Percentiles rank a stretch among this genome's conserved stretches.
Evolutionary conservation across 2,113 vertebrate genomes (phyloP).

Genomic region (Turnix velox): DNA sequence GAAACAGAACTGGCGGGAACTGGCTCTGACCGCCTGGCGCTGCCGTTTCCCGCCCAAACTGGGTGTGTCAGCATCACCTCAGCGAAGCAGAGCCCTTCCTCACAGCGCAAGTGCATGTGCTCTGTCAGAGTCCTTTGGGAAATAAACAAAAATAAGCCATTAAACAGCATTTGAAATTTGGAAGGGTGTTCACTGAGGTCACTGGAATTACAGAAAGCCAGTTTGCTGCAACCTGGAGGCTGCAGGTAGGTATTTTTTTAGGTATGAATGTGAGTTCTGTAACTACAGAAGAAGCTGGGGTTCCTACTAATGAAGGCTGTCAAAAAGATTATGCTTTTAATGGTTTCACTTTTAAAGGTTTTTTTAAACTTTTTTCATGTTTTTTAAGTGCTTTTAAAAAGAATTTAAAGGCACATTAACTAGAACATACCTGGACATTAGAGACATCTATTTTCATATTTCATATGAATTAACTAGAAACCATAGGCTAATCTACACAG

Average conservation of each 20-base stretch:
- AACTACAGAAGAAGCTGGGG: too few species aligned
- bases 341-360: neutral
- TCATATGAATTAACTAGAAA: neutral
- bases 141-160: neutral
- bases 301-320: neutral
- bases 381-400: neutral
- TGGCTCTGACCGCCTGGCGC: rapidly evolving
- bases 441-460: neutral
- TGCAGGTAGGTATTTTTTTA: neutral
- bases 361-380: too few species aligned
- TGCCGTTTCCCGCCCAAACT: rapidly evolving
- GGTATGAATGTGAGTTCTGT: neutral
- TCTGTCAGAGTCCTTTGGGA: too few species aligned
- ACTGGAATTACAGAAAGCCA: rapidly evolving
- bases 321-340: neutral
- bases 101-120: rapidly evolving
- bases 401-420: neutral
- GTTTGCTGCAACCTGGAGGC: neutral
- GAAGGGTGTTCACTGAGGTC: rapidly evolving
- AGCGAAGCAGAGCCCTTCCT: neutral
- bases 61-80: rapidly evolving
- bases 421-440: neutral
- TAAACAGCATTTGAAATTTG: neutral
- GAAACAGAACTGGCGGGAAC: rapidly evolving
- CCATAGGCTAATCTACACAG: neutral